A percentile compares a stretch with the other conserved stretches of the same genome.
phyloP scores from a whole-genome alignment of 2,888 invertebrate species.

The Perdita meconis region DNA sequence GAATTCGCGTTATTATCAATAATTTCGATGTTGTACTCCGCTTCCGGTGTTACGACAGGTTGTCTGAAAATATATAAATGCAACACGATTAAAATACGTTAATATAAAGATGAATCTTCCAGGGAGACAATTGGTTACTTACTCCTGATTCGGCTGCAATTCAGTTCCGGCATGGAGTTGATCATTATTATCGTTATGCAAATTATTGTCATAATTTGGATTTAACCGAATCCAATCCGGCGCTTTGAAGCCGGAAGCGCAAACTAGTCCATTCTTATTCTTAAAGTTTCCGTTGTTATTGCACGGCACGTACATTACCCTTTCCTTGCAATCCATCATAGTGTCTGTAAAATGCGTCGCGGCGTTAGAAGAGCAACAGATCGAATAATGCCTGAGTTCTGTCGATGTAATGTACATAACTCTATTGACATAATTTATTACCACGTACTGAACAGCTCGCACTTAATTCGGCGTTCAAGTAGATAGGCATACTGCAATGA shows the following conservation, averaged over 20 bases:
- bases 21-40: conserved; percentile 71
- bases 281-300: conserved; percentile 67
- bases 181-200: conserved; percentile 53
- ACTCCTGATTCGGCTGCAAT: conserved; percentile 66
- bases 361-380: conserved; percentile 11
- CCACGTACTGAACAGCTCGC: conserved; percentile 54
- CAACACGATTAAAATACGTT: neutral
- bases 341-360: conserved; percentile 49
- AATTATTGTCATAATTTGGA: conserved; percentile 70
- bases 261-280: conserved; percentile 72
- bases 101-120: neutral
- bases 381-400: neutral
- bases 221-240: conserved; percentile 71
- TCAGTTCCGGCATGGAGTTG: conserved; percentile 52
- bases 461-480: conserved; percentile 65
- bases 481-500: conserved; percentile 66
- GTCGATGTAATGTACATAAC: conserved; percentile 37
- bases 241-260: conserved; percentile 59
- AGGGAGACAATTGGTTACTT: conserved; percentile 48
- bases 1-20: conserved; percentile 72
- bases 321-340: conserved; percentile 33
- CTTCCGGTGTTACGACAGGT: conserved; percentile 64
- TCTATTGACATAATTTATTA: conserved; percentile 56
- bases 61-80: conserved; percentile 66
- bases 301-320: neutral